Evolutionary conservation across 2,113 vertebrate species (phyloP).

Genomic region (Andinoacara biseriatus): DNA sequence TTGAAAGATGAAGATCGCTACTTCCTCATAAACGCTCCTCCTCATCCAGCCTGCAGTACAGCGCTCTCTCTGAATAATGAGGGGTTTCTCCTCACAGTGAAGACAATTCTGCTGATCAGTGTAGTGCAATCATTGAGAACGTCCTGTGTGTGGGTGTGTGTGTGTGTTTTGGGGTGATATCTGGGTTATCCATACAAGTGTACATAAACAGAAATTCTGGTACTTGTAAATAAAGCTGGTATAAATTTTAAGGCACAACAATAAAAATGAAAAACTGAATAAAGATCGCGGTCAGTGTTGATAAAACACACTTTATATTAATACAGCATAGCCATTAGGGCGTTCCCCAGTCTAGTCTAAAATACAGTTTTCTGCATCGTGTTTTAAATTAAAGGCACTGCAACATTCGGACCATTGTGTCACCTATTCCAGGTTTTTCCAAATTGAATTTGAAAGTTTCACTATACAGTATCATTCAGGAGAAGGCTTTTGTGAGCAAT

Average conservation of each 20-base stretch:
- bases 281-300: too few relatives aligned
- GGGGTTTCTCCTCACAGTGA: background rate
- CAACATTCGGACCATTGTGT: accelerated
- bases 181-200: background rate
- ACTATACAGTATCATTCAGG: too few relatives aligned
- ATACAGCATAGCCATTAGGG: background rate
- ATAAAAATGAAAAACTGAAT: background rate
- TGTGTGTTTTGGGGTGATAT: background rate
- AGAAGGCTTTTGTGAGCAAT: background rate
- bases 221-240: background rate
- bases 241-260: background rate
- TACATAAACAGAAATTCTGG: background rate
- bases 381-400: background rate
- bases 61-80: slow-evolving; percentile 31
- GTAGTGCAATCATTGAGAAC: background rate
- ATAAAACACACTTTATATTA: background rate
- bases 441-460: background rate
- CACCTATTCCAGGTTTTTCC: accelerated
- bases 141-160: background rate
- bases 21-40: slow-evolving; percentile 51
- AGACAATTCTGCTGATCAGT: background rate
- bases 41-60: slow-evolving; percentile 25
- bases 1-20: slow-evolving; percentile 69
- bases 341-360: background rate
- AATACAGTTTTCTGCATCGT: background rate